phyloP scores from a whole-genome alignment of 2,113 vertebrate genomes.

The Psammodynastes pulverulentus region DNA sequence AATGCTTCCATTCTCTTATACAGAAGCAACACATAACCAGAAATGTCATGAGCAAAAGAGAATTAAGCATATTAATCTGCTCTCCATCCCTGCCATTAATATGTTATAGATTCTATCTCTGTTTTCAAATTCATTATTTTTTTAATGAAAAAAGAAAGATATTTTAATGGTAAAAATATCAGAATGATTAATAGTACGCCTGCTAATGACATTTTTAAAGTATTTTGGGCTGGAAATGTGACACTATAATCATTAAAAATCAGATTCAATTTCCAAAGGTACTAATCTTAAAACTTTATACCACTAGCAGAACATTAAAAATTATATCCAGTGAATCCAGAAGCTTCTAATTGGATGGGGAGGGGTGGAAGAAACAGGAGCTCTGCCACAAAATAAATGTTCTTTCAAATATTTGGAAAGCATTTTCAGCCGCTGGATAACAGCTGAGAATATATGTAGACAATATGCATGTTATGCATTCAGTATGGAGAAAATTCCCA shows the following conservation, averaged over 20 bases:
- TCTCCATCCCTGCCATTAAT: conserved; percentile 53
- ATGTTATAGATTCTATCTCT: conserved; percentile 56
- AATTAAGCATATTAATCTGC: conserved; percentile 64
- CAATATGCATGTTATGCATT: conserved; percentile 66
- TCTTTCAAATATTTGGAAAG: conserved; percentile 64
- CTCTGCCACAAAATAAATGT: conserved; percentile 65
- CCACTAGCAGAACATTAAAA: conserved; percentile 68
- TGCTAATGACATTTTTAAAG: conserved; percentile 73
- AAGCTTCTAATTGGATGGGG: conserved; percentile 55
- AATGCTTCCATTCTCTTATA: conserved; percentile 14
- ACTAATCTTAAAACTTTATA: conserved; percentile 72
- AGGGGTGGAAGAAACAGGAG: conserved; percentile 53
- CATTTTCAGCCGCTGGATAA: conserved; percentile 55
- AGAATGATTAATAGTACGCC: conserved; percentile 71
- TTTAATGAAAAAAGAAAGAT: conserved; percentile 70
- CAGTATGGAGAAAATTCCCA: conserved; percentile 57
- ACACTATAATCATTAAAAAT: conserved; percentile 75
- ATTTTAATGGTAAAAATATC: conserved; percentile 72
- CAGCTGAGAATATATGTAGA: conserved; percentile 61
- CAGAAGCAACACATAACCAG: conserved; percentile 40
- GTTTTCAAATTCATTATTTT: conserved; percentile 69
- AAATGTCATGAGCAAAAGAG: conserved; percentile 51
- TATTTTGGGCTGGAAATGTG: conserved; percentile 69
- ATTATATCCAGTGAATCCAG: conserved; percentile 62
- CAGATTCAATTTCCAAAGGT: conserved; percentile 75